phyloP scores from a whole-genome alignment of 2,113 vertebrate species.

The Hiodon tergisus region DNA sequence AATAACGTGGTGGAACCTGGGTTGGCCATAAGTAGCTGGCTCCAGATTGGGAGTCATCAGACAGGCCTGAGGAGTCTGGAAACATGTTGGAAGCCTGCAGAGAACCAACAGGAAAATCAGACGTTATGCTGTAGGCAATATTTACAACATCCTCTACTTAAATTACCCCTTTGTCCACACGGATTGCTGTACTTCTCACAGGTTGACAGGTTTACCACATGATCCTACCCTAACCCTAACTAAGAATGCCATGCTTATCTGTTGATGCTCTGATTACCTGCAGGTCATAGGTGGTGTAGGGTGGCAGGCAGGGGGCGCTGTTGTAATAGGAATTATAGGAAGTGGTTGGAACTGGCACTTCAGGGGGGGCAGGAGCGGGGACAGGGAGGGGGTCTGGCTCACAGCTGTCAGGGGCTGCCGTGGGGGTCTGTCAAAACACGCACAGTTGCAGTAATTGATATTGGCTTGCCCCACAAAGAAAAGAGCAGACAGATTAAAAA shows the following conservation, averaged over 20 bases:
- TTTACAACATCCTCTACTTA: too few species aligned
- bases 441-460: neutral
- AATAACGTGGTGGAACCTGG: constrained; percentile 82
- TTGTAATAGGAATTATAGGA: constrained; percentile 81
- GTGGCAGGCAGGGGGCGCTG: constrained; percentile 86
- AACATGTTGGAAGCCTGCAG: constrained; percentile 77
- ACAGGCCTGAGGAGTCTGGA: constrained; percentile 82
- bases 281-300: constrained; percentile 88
- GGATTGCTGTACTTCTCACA: too few species aligned
- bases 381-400: constrained; percentile 74
- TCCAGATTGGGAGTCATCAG: constrained; percentile 87
- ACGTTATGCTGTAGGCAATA: too few species aligned
- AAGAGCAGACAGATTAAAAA: too few species aligned
- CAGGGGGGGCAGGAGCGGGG: constrained; percentile 63
- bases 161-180: too few species aligned
- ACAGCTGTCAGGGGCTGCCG: constrained; percentile 72
- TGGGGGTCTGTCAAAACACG: constrained; percentile 68
- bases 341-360: constrained; percentile 68
- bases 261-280: constrained; percentile 66
- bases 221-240: too few species aligned
- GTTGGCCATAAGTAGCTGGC: constrained; percentile 91
- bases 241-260: too few species aligned
- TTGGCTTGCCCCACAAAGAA: neutral
- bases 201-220: too few species aligned
- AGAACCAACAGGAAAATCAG: neutral